Conservation (phyloP, 2,888 invertebrate genomes). For the Apodemia zela region DNA sequence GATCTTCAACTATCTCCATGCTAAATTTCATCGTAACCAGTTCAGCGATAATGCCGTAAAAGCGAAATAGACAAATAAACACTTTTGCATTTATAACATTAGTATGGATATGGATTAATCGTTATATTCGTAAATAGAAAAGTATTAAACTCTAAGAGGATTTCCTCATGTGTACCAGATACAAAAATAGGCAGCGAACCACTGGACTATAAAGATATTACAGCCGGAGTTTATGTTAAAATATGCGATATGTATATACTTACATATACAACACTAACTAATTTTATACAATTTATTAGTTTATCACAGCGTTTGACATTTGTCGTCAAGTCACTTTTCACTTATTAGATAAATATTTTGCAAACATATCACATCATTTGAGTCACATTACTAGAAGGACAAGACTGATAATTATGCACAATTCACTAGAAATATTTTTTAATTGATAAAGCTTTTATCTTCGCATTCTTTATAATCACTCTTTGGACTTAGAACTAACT, state of each 20-base stretch:
- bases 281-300: slow-evolving; percentile 3
- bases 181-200: neutral
- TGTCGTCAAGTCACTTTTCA: neutral
- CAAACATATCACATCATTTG: slow-evolving; percentile 25
- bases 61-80: too few species aligned
- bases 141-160: neutral
- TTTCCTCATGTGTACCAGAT: neutral
- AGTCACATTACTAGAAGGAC: slow-evolving; percentile 21
- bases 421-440: slow-evolving; percentile 23
- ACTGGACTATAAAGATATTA: slow-evolving; percentile 8
- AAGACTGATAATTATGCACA: slow-evolving; percentile 10
- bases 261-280: slow-evolving; percentile 15
- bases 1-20: too few species aligned
- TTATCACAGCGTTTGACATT: slow-evolving; percentile 14
- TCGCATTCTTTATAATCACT: neutral
- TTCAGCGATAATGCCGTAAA: too few species aligned
- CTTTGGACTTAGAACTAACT: neutral
- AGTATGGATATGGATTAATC: too few species aligned
- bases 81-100: too few species aligned
- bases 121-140: neutral
- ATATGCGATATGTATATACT: neutral
- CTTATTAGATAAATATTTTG: slow-evolving; percentile 8
- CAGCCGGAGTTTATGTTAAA: neutral
- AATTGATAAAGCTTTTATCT: slow-evolving; percentile 12
- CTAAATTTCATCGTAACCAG: too few species aligned